Percentiles rank a stretch among this genome's conserved stretches.
phyloP scores from a whole-genome alignment of 1,140 invertebrate species.

The Drosophila willistoni region DNA sequence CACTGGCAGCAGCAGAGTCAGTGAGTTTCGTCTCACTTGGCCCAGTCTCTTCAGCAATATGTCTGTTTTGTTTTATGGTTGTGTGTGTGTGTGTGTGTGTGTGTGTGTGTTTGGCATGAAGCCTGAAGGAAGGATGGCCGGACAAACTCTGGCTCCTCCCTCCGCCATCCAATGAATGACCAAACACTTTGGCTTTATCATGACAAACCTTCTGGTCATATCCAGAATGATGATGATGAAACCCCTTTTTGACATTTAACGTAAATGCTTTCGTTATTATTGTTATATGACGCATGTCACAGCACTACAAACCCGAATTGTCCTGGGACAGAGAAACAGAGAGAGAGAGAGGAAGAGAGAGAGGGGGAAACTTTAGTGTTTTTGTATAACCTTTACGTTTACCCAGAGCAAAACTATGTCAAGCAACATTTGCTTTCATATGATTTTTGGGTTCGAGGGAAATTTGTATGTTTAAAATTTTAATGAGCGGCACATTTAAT shows the following conservation, averaged over 20 bases:
- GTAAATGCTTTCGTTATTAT: conserved; percentile 80
- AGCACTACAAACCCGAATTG: not conserved
- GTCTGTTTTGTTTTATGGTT: conserved; percentile 59
- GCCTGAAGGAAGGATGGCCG: conserved; percentile 35
- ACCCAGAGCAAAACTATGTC: conserved; percentile 30
- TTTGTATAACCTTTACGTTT: conserved; percentile 1
- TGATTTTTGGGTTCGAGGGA: conserved; percentile 26
- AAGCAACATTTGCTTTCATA: conserved; percentile 59
- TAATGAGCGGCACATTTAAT: conserved; percentile 78
- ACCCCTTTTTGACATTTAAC: conserved; percentile 70
- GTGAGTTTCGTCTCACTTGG: conserved; percentile 10
- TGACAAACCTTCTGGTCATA: conserved; percentile 28
- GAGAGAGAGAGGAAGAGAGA: conserved; percentile 13
- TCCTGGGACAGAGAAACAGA: conserved; percentile 1
- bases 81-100: not conserved
- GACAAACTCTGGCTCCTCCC: not conserved
- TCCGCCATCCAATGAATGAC: conserved; percentile 52
- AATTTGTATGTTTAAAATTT: conserved; percentile 68
- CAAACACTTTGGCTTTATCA: conserved; percentile 71
- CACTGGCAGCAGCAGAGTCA: conserved; percentile 18
- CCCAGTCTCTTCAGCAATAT: conserved; percentile 38
- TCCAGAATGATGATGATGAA: conserved; percentile 43
- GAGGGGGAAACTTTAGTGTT: not conserved
- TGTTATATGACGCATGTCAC: conserved; percentile 65
- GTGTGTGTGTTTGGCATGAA: conserved; percentile 15